Percentiles rank a stretch among this genome's conserved stretches.
phyloP scores from a whole-genome alignment of 2,797 vertebrate species.

The Parambassis ranga region DNA sequence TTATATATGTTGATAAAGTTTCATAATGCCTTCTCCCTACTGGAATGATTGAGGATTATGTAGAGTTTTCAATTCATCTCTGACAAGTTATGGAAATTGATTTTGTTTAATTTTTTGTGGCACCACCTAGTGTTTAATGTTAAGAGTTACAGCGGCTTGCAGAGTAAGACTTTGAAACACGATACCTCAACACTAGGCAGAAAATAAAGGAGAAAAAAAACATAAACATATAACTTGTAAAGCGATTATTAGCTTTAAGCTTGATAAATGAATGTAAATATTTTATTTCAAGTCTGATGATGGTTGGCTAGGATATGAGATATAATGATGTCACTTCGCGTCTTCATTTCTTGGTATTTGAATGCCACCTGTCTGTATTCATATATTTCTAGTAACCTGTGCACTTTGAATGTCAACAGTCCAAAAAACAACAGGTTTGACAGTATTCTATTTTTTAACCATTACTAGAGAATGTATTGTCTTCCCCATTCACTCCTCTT shows the following conservation, averaged over 20 bases:
- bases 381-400: not conserved
- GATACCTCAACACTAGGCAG: too few species aligned
- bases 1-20: too few species aligned
- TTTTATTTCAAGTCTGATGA: constrained; percentile 7
- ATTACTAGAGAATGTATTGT: not conserved
- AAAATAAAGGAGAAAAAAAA: too few species aligned
- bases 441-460: not conserved
- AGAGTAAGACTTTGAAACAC: not conserved
- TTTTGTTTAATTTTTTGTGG: constrained; percentile 3
- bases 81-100: too few species aligned
- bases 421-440: too few species aligned
- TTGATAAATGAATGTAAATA: too few species aligned
- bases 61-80: too few species aligned
- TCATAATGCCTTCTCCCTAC: too few species aligned
- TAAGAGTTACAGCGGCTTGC: not conserved
- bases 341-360: not conserved
- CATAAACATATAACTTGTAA: not conserved
- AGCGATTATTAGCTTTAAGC: too few species aligned
- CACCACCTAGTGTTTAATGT: constrained; percentile 48
- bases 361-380: not conserved
- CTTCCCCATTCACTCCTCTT: constrained; percentile 1
- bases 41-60: too few species aligned
- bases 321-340: not conserved
- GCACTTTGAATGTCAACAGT: not conserved
- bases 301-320: not conserved